Evolutionary conservation across 2,888 invertebrate species (phyloP).

Genomic region (Candidula unifasciata): DNA sequence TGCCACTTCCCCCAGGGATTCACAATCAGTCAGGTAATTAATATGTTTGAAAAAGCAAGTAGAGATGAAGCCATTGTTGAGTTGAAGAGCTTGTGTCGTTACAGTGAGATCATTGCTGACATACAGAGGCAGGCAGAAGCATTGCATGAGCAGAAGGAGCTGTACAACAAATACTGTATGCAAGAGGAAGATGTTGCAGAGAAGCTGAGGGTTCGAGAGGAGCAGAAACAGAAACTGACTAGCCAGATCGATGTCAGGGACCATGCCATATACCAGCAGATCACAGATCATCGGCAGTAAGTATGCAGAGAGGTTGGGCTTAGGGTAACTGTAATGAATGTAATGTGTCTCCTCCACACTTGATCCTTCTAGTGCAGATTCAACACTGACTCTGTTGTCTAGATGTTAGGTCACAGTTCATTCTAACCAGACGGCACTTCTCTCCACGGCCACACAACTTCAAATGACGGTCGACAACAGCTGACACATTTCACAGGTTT

Average conservation of each 20-base stretch:
- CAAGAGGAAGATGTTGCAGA: slow-evolving; percentile 40
- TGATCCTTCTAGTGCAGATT: too few relatives aligned
- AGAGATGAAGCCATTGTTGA: not conserved
- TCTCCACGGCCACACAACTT: too few relatives aligned
- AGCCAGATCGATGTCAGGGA: slow-evolving; percentile 19
- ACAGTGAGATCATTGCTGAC: slow-evolving; percentile 20
- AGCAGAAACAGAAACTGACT: slow-evolving; percentile 8
- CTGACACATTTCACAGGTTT: too few relatives aligned
- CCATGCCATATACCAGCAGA: not conserved
- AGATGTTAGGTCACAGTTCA: too few relatives aligned
- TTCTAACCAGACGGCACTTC: too few relatives aligned
- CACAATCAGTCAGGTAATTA: too few relatives aligned
- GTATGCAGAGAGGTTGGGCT: not conserved
- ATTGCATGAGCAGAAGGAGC: slow-evolving; percentile 20
- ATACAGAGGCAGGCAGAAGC: not conserved
- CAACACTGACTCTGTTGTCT: too few relatives aligned
- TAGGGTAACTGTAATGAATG: too few relatives aligned
- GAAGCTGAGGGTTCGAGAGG: slow-evolving; percentile 37
- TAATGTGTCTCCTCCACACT: too few relatives aligned
- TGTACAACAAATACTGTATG: not conserved
- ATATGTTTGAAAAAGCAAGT: too few relatives aligned
- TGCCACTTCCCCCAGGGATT: too few relatives aligned
- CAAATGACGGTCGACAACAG: too few relatives aligned
- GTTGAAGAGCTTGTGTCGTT: not conserved
- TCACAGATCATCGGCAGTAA: slow-evolving; percentile 36